These are phyloP conservation scores for Diachasmimorpha longicaudata DNA, from an alignment of 1,140 invertebrate genomes.

Conservation along the genomic window DNA sequence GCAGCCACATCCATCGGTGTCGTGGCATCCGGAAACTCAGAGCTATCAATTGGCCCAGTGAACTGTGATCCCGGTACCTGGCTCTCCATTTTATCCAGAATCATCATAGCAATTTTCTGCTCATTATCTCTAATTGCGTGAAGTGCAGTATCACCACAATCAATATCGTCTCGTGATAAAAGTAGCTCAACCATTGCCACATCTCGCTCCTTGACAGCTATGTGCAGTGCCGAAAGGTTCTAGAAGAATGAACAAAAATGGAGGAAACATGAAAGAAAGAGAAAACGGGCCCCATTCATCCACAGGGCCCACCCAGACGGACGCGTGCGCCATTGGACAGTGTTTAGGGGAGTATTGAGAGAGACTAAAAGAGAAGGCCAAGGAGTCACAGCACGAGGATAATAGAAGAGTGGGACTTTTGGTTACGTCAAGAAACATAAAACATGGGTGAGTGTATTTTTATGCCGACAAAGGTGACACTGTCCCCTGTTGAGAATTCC, in stretches of 20 bases:
- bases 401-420: background rate
- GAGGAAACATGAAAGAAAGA: background rate
- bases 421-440: background rate
- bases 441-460: background rate
- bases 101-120: constrained; percentile 55
- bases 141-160: constrained; percentile 64
- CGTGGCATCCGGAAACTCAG: constrained; percentile 72
- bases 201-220: constrained; percentile 62
- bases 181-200: constrained; percentile 65
- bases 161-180: constrained; percentile 59
- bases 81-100: constrained; percentile 61
- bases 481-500: background rate
- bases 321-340: constrained; percentile 10
- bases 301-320: background rate
- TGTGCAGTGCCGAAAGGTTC: constrained; percentile 65
- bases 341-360: background rate
- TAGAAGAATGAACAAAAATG: constrained; percentile 28
- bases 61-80: constrained; percentile 61
- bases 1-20: constrained; percentile 77
- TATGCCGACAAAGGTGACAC: background rate
- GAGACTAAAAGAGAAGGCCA: background rate
- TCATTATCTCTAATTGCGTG: constrained; percentile 65
- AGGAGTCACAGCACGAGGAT: background rate
- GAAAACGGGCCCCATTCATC: background rate
- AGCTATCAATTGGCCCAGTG: constrained; percentile 61